phyloP scores from a whole-genome alignment of 2,113 vertebrate species.

The Ellobius talpinus region DNA sequence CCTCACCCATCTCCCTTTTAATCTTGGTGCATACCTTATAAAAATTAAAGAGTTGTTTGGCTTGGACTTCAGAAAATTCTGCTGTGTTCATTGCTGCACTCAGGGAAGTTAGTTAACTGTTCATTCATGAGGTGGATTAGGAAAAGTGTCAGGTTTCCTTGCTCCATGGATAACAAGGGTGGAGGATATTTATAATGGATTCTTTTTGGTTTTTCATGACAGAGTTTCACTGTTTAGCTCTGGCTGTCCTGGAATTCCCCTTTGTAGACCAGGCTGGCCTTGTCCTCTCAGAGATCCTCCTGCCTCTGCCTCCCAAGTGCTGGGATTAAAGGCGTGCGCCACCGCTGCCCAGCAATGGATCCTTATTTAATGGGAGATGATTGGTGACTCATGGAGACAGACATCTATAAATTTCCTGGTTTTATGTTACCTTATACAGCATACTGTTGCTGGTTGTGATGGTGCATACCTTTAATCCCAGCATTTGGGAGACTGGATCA shows the following conservation, averaged over 20 bases:
- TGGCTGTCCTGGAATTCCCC: too few relatives aligned
- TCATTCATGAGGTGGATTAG: slow-evolving; percentile 48
- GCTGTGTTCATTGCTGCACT: background rate
- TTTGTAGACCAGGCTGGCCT: too few relatives aligned
- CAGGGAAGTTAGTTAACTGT: background rate
- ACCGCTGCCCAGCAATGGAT: too few relatives aligned
- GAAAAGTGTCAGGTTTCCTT: slow-evolving; percentile 22
- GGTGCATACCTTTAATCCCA: background rate
- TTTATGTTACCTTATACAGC: slow-evolving; percentile 26
- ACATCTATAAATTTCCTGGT: background rate
- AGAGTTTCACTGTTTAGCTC: too few relatives aligned
- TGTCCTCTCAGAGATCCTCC: too few relatives aligned
- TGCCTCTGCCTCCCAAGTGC: too few relatives aligned
- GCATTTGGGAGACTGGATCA: background rate
- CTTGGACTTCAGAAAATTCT: slow-evolving; percentile 58
- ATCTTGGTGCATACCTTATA: background rate
- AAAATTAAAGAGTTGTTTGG: background rate
- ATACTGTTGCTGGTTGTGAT: background rate
- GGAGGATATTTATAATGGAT: slow-evolving; percentile 40
- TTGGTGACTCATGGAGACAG: slow-evolving; percentile 9
- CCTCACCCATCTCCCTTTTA: background rate
- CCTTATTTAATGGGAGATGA: background rate
- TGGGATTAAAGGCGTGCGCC: too few relatives aligned
- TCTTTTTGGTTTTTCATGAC: background rate
- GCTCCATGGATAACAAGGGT: slow-evolving; percentile 17